Conservation (phyloP, 2,888 invertebrate genomes). For the Philereme transversata region DNA sequence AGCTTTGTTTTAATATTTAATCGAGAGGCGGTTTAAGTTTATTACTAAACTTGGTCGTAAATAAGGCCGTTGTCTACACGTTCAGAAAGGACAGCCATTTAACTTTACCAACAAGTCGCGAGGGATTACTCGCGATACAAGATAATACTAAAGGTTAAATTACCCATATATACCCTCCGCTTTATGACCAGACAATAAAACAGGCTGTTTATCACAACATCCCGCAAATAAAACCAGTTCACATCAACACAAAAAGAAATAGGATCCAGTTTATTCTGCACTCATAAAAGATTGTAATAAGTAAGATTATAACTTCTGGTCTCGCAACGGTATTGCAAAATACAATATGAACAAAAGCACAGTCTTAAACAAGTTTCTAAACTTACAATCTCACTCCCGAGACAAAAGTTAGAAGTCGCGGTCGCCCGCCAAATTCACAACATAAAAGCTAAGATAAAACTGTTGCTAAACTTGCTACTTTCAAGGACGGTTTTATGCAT, state of each 20-base stretch:
- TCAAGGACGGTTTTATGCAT: constrained; percentile 79
- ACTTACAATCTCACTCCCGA: constrained; percentile 60
- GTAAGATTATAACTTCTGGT: constrained; percentile 58
- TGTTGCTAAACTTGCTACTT: constrained; percentile 62
- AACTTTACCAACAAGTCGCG: constrained; percentile 52
- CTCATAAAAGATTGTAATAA: constrained; percentile 54
- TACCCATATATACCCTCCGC: constrained; percentile 56
- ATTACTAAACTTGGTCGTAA: constrained; percentile 35
- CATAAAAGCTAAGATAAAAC: constrained; percentile 55
- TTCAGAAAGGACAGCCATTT: constrained; percentile 45
- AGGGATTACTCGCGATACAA: constrained; percentile 53
- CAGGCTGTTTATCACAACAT: constrained; percentile 60
- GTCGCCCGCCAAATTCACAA: constrained; percentile 50
- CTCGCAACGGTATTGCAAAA: constrained; percentile 38
- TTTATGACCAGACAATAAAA: constrained; percentile 66
- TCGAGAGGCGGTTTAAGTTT: constrained; percentile 12
- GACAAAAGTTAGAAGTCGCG: constrained; percentile 51
- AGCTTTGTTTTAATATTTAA: constrained; percentile 16
- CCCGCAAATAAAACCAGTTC: constrained; percentile 58
- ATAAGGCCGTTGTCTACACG: constrained; percentile 44
- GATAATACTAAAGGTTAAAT: constrained; percentile 67
- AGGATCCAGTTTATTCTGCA: constrained; percentile 49
- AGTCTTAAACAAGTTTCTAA: constrained; percentile 61
- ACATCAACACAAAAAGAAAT: constrained; percentile 45
- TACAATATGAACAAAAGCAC: constrained; percentile 46